Percentiles rank a stretch among this genome's conserved stretches.
phyloP scores from a whole-genome alignment of 2,888 invertebrate species.

The Schizaphis graminum region DNA sequence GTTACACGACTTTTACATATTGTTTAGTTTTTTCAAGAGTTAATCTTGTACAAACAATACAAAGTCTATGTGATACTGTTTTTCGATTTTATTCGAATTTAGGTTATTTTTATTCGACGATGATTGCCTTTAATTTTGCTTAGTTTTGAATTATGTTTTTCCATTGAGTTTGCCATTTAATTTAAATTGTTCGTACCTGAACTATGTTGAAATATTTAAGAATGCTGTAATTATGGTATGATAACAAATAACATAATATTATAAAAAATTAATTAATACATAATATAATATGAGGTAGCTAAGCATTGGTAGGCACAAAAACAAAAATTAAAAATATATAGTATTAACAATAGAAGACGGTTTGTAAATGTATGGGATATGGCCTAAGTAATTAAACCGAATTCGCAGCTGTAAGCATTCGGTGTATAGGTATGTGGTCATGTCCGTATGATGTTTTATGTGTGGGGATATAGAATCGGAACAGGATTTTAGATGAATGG shows the following conservation, averaged over 20 bases:
- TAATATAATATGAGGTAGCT: too few relatives aligned
- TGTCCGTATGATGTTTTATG: constrained; percentile 19
- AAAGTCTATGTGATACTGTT: not conserved
- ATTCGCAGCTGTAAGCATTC: too few relatives aligned
- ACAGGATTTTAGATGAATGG: not conserved
- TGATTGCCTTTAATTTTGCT: not conserved
- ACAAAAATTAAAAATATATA: too few relatives aligned
- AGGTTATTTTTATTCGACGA: not conserved
- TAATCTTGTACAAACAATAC: not conserved
- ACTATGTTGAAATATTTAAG: not conserved
- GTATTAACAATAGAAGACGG: too few relatives aligned
- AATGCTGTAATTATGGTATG: not conserved
- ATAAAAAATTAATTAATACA: too few relatives aligned
- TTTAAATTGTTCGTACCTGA: not conserved
- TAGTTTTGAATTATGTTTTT: not conserved
- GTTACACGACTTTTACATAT: not conserved
- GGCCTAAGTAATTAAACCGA: too few relatives aligned
- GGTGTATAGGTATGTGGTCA: not conserved
- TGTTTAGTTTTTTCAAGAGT: not conserved
- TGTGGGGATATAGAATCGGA: not conserved
- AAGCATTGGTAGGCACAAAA: too few relatives aligned
- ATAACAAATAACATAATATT: too few relatives aligned
- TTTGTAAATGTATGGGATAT: too few relatives aligned
- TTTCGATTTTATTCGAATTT: not conserved
- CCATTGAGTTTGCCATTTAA: not conserved